Evolutionary conservation across 2,797 vertebrate species (phyloP), one percentile per base, ranked within the genome.

Genomic region (Danio jaintianensis): DNA sequence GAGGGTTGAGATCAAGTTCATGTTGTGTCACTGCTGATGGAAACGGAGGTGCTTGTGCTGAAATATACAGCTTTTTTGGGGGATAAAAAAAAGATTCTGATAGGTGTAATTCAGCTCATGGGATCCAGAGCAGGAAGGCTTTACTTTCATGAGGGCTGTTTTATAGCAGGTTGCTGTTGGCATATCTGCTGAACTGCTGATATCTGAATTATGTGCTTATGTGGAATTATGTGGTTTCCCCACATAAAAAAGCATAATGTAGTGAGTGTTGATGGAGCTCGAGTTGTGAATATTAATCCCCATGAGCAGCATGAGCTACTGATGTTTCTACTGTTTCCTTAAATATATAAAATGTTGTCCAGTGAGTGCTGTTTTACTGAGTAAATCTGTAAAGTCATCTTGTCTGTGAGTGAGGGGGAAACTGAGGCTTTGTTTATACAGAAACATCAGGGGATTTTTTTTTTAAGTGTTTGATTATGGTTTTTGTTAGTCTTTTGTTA

Each of bases 291-390:
- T 62, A 79, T 80, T 69, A 84, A 85, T 84, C 83, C 83, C 66
- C 70, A 56, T 42, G 56, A 84, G 78, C 55, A 22, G 76, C 64
- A 69, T 74, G 66, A 87, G 85, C 86, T 79, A 82, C 75, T 69
- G 50, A 75, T 36, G 71, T 77, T 29, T 29, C 1, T 83, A 80
- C 75, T 70, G 56, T 74, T 64, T 78, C 75, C 66, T 83, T 73
- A 83, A 83, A 84, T 84, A 79, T 66, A 79, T 79, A 79, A 81
- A 84, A 72, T 76, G 12, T 52, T 85, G 55, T 73, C 75, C 22
- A 72, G 75, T 18, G 70, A 72, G 16, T 22, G 29, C 56, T 74
- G 22, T 56, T 84, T 85, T 67, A 73, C 42, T 20, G 11, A 47
- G 50, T 56, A 79, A 82, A 75, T 48, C 53, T 58, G 45, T 50